Conservation (phyloP, 2,888 invertebrate genomes). For the Baccha elongata region DNA sequence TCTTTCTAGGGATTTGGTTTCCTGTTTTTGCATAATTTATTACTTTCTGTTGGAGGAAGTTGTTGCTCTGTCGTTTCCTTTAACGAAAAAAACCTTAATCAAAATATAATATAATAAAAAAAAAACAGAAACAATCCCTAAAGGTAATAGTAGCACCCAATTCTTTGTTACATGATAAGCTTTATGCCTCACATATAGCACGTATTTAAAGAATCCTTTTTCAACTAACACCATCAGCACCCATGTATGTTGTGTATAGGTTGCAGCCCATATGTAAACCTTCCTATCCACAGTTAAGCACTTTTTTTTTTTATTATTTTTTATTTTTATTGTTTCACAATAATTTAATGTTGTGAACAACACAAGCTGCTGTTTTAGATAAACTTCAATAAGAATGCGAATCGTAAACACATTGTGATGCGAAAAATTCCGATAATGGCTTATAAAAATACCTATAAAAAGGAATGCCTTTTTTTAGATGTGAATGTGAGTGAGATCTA, state of each 20-base stretch:
- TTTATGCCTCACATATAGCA: conserved; percentile 31
- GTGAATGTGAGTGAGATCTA: conserved; percentile 5
- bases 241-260: no score
- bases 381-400: conserved; percentile 71
- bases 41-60: conserved; percentile 41
- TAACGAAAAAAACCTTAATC: conserved; percentile 56
- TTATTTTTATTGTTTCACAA: conserved; percentile 50
- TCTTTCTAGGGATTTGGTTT: conserved; percentile 47
- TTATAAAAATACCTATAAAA: conserved; percentile 73
- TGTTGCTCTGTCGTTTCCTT: conserved; percentile 49
- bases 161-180: conserved; percentile 56
- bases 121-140: conserved; percentile 38
- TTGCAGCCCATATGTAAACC: no score
- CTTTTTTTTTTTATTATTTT: conserved; percentile 6
- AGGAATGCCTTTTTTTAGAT: conserved; percentile 62
- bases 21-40: conserved; percentile 66
- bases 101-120: conserved; percentile 20
- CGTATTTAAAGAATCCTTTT: conserved; percentile 37
- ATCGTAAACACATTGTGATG: conserved; percentile 71
- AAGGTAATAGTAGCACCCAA: conserved; percentile 53
- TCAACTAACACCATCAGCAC: conserved; percentile 8
- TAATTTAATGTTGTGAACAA: conserved; percentile 66
- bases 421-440: conserved; percentile 71
- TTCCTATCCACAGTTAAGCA: not conserved
- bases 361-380: conserved; percentile 69